Evolutionary conservation across 2,888 invertebrate genomes (phyloP).

Genomic region (Meloe dianella): DNA sequence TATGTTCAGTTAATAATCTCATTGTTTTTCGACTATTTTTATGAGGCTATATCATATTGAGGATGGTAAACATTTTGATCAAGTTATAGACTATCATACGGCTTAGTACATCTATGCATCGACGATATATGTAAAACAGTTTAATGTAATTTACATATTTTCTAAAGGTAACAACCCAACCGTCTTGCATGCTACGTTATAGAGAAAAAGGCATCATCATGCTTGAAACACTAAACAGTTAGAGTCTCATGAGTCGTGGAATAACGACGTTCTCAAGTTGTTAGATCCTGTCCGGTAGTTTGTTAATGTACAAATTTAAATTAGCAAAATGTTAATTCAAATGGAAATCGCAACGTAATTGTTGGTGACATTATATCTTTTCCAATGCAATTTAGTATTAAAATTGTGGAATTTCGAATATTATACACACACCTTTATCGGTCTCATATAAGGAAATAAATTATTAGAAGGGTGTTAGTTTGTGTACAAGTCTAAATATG

Average conservation of each 20-base stretch:
- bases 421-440: slow-evolving; percentile 38
- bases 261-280: slow-evolving; percentile 33
- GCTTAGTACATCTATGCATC: slow-evolving; percentile 29
- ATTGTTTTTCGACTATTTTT: background rate
- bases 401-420: slow-evolving; percentile 37
- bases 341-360: slow-evolving; percentile 10
- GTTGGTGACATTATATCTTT: slow-evolving; percentile 12
- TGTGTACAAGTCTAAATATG: slow-evolving; percentile 42
- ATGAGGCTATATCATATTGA: slow-evolving; percentile 13
- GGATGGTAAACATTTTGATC: slow-evolving; percentile 28
- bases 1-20: background rate
- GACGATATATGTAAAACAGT: slow-evolving; percentile 32
- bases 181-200: slow-evolving; percentile 20
- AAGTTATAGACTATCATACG: slow-evolving; percentile 31
- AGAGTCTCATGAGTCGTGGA: slow-evolving; percentile 30
- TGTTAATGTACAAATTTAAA: slow-evolving; percentile 31
- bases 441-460: slow-evolving; percentile 45
- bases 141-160: slow-evolving; percentile 33
- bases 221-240: slow-evolving; percentile 27
- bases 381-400: background rate
- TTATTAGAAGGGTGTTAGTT: slow-evolving; percentile 40
- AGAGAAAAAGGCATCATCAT: slow-evolving; percentile 26
- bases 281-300: slow-evolving; percentile 33
- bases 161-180: slow-evolving; percentile 28
- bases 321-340: slow-evolving; percentile 30